These are phyloP conservation scores for Holothuria glaberrima DNA, from an alignment of 35 echinoderm and acorn worm species.

Conservation along the genomic window DNA sequence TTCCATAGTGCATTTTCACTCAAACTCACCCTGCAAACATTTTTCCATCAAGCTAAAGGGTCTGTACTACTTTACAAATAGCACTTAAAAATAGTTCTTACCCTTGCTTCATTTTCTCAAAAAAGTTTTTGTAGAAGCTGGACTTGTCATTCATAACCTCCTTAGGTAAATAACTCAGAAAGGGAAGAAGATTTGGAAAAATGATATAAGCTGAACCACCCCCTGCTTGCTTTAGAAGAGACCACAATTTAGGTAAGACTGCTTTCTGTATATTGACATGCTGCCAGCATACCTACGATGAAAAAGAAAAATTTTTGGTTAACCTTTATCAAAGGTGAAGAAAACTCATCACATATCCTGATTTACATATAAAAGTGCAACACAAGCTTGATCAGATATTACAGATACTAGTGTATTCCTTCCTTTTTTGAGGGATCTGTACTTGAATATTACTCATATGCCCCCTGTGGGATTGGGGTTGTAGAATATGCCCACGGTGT, in stretches of 20 bases:
- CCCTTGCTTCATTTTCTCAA: slow-evolving; percentile 90
- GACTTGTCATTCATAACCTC: slow-evolving; percentile 70
- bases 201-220: slow-evolving; percentile 73
- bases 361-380: too few relatives aligned
- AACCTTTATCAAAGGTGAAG: neutral
- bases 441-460: too few relatives aligned
- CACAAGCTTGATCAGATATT: too few relatives aligned
- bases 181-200: slow-evolving; percentile 84
- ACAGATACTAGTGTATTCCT: too few relatives aligned
- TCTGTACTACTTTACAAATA: neutral
- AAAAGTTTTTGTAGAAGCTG: slow-evolving; percentile 83
- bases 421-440: too few relatives aligned
- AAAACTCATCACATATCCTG: too few relatives aligned
- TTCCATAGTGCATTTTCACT: too few relatives aligned
- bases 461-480: too few relatives aligned
- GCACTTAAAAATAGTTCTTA: slow-evolving; percentile 27
- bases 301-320: neutral
- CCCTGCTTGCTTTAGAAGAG: slow-evolving; percentile 71
- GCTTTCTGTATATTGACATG: slow-evolving; percentile 89
- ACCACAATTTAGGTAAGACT: slow-evolving; percentile 92
- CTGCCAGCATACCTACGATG: slow-evolving; percentile 77
- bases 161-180: slow-evolving; percentile 86
- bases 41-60: too few relatives aligned
- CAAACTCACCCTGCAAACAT: too few relatives aligned
- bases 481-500: too few relatives aligned